phyloP scores from a whole-genome alignment of 1,140 invertebrate genomes.

The Galleria mellonella region DNA sequence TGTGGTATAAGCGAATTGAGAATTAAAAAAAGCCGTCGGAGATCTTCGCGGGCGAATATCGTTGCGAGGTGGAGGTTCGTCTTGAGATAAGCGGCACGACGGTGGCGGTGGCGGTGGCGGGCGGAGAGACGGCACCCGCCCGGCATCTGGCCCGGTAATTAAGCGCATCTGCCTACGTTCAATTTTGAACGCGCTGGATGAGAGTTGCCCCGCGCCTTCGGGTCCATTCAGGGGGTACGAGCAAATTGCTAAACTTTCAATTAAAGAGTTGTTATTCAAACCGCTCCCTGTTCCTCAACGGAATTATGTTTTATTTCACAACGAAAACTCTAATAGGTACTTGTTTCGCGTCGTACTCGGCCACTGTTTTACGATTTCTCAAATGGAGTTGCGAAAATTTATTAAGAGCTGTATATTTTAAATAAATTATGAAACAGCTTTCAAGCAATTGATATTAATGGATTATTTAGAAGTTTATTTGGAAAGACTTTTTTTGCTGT shows the following conservation, averaged over 20 bases:
- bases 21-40: constrained; percentile 29
- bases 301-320: constrained; percentile 67
- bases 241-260: constrained; percentile 74
- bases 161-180: constrained; percentile 71
- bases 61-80: constrained; percentile 24
- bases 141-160: constrained; percentile 64
- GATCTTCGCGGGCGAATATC: background rate
- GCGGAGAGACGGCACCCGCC: constrained; percentile 4
- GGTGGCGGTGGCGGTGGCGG: background rate
- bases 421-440: constrained; percentile 10
- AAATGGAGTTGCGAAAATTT: constrained; percentile 25
- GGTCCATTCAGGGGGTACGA: constrained; percentile 64
- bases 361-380: constrained; percentile 22
- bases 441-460: background rate
- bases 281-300: constrained; percentile 52
- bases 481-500: background rate
- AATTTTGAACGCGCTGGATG: constrained; percentile 68
- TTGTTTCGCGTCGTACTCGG: constrained; percentile 47
- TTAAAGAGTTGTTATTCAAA: constrained; percentile 74
- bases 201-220: constrained; percentile 55
- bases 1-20: constrained; percentile 19
- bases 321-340: constrained; percentile 54
- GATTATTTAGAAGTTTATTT: background rate
- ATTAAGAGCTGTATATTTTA: constrained; percentile 26
- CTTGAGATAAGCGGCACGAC: constrained; percentile 28